Conservation (phyloP, 2,888 invertebrate genomes). For the Tinea pellionella region DNA sequence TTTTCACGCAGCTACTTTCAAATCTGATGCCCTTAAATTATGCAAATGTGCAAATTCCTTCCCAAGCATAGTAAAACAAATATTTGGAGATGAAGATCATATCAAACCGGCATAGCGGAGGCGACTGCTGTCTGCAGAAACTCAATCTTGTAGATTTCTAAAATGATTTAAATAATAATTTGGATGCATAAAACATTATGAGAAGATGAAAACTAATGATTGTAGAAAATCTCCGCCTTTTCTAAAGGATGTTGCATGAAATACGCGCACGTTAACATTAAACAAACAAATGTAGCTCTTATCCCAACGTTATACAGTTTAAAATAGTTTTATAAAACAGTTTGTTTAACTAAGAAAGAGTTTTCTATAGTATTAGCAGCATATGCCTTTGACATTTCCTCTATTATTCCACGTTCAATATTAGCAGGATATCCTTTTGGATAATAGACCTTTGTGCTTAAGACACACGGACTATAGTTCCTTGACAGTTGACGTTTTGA, state of each 20-base stretch:
- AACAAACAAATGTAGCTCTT: not conserved
- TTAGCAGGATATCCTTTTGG: not conserved
- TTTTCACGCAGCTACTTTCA: too few species aligned
- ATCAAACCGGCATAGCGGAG: too few species aligned
- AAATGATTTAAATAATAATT: too few species aligned
- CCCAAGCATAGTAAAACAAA: too few species aligned
- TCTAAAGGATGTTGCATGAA: not conserved
- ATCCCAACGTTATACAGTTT: not conserved
- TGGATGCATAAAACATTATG: not conserved
- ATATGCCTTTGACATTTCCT: conserved; percentile 10
- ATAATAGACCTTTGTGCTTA: not conserved
- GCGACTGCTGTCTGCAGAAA: too few species aligned
- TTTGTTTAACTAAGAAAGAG: not conserved
- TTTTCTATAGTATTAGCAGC: not conserved
- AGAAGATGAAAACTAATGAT: conserved; percentile 8
- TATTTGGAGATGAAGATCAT: too few species aligned
- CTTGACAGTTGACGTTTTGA: not conserved
- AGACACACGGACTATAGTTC: not conserved
- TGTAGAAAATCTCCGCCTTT: not conserved
- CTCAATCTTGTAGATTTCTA: too few species aligned
- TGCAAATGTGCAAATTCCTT: too few species aligned
- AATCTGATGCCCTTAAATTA: too few species aligned
- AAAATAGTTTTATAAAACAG: not conserved
- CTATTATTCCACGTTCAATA: conserved; percentile 10
- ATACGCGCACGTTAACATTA: not conserved